These are phyloP conservation scores for Spisula solida DNA, from an alignment of 2,888 invertebrate species.

Conservation along the genomic window DNA sequence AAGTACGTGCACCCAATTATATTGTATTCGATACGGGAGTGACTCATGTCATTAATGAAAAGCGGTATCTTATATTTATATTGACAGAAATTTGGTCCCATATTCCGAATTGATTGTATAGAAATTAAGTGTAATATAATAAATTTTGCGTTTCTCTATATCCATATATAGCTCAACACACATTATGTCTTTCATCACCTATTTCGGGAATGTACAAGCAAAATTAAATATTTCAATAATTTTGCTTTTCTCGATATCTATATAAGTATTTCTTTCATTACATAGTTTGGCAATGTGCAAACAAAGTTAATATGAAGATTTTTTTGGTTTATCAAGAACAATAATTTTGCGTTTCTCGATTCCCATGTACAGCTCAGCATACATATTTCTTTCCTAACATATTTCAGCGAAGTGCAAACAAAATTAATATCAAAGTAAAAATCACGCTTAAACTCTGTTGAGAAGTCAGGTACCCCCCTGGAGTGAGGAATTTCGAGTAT, in stretches of 20 bases:
- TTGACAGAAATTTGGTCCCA: slow-evolving; percentile 21
- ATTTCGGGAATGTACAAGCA: neutral
- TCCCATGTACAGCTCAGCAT: too few species aligned
- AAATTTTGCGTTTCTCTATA: neutral
- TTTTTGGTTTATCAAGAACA: too few species aligned
- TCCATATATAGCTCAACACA: neutral
- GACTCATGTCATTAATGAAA: neutral
- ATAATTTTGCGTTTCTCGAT: too few species aligned
- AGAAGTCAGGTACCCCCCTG: slow-evolving; percentile 24
- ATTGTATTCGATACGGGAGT: neutral
- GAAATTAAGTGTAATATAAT: neutral
- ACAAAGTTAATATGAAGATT: neutral
- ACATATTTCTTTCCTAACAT: too few species aligned
- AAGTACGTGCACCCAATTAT: neutral
- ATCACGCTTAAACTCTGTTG: neutral
- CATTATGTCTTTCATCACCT: neutral
- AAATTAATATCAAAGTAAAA: neutral
- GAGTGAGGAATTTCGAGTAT: slow-evolving; percentile 32
- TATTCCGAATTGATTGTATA: neutral
- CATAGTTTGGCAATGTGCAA: neutral
- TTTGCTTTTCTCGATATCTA: neutral
- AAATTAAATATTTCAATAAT: too few species aligned
- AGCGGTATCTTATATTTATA: neutral
- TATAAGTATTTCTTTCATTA: neutral
- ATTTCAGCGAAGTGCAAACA: too few species aligned